phyloP scores from a whole-genome alignment of 92 coral and sea anemone genomes.

The Zoanthus sansibaricus region DNA sequence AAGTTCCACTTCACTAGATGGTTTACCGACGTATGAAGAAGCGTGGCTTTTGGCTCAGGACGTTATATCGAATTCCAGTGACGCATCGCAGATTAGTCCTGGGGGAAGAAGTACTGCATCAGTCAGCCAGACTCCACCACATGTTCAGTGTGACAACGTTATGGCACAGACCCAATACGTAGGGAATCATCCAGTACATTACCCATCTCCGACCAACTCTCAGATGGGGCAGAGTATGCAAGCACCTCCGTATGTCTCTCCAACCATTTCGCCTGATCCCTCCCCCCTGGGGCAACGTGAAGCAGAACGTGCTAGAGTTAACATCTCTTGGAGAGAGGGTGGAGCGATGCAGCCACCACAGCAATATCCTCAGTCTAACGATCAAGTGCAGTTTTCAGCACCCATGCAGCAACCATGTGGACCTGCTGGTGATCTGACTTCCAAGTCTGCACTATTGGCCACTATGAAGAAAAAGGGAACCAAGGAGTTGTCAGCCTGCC shows the following conservation, averaged over 20 bases:
- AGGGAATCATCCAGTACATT: constrained; percentile 56
- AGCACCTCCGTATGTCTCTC: constrained; percentile 67
- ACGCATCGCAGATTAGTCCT: constrained; percentile 73
- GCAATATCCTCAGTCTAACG: constrained; percentile 42
- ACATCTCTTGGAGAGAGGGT: constrained; percentile 85
- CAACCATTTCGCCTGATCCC: constrained; percentile 82
- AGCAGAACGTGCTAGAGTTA: constrained; percentile 78
- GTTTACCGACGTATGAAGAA: constrained; percentile 86
- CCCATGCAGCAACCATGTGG: constrained; percentile 25
- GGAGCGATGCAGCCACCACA: constrained; percentile 64
- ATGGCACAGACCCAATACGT: constrained; percentile 17
- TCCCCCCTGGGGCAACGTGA: constrained; percentile 82
- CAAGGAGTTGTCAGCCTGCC: constrained; percentile 28
- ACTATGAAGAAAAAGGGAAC: constrained; percentile 37
- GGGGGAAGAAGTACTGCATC: constrained; percentile 74
- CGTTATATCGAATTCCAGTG: constrained; percentile 68
- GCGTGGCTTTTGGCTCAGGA: constrained; percentile 78
- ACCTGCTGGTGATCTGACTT: constrained; percentile 44
- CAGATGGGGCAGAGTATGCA: constrained; percentile 59
- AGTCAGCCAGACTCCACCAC: constrained; percentile 52
- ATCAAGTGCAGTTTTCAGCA: constrained; percentile 48
- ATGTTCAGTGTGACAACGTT: constrained; percentile 13
- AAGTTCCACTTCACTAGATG: constrained; percentile 19
- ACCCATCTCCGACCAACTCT: constrained; percentile 67
- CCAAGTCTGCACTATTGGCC: constrained; percentile 34